Percentiles rank a stretch among this genome's conserved stretches.
Evolutionary conservation across 2,797 vertebrate genomes (phyloP).

Genomic region (Phoebastria nigripes): DNA sequence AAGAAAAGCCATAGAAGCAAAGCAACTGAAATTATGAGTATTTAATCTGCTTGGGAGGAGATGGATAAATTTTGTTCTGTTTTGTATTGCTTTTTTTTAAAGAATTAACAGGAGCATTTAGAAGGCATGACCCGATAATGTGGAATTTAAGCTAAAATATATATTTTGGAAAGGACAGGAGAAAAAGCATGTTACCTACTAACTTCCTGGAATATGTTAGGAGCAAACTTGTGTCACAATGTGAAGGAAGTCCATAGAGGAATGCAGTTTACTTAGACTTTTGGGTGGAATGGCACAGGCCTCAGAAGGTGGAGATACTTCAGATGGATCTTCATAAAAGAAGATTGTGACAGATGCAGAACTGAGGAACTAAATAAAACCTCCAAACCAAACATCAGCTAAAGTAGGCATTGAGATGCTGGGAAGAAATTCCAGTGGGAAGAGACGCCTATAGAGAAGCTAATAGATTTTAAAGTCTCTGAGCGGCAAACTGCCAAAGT

Average conservation of each 20-base stretch:
- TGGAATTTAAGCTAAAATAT: not conserved
- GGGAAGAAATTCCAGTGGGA: not conserved
- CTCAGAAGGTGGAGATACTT: not conserved
- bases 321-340: not conserved
- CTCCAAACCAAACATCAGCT: not conserved
- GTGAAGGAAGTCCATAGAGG: not conserved
- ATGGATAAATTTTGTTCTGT: not conserved
- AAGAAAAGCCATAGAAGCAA: not conserved
- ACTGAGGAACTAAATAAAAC: not conserved
- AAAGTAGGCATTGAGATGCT: not conserved
- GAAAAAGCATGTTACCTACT: not conserved
- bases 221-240: not conserved
- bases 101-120: not conserved
- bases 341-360: not conserved
- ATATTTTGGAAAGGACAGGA: not conserved
- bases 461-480: not conserved
- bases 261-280: not conserved
- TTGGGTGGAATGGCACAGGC: not conserved
- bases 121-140: not conserved
- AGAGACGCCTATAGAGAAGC: not conserved
- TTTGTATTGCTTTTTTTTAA: not conserved
- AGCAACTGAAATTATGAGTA: not conserved
- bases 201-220: not conserved
- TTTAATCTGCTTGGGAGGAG: not conserved
- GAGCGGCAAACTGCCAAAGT: not conserved